Conservation (phyloP, 2,113 vertebrate species). For the Scopus umbretta region DNA sequence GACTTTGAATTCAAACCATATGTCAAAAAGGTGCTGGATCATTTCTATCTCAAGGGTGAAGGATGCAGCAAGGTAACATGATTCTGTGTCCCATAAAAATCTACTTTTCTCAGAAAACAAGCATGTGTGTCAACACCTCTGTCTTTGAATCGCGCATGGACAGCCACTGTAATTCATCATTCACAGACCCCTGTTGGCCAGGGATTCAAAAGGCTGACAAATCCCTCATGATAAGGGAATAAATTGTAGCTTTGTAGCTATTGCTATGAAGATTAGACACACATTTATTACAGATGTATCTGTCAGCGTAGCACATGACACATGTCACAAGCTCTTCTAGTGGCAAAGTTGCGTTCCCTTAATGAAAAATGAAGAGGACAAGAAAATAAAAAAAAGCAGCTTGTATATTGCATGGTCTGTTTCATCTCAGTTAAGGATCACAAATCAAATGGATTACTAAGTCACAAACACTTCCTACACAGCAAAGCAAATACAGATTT, state of each 20-base stretch:
- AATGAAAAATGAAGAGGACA: not conserved
- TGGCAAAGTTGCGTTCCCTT: not conserved
- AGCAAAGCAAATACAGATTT: not conserved
- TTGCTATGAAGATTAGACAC: not conserved
- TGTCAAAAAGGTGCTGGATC: not conserved
- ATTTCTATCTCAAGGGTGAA: not conserved
- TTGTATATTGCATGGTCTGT: not conserved
- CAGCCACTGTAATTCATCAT: constrained; percentile 6
- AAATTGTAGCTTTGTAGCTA: constrained; percentile 26
- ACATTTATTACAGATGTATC: not conserved
- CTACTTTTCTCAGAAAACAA: constrained; percentile 3
- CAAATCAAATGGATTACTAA: not conserved
- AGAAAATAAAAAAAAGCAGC: not conserved
- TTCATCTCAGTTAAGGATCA: constrained; percentile 14
- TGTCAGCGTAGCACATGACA: not conserved
- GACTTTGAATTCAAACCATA: not conserved
- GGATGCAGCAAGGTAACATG: not conserved
- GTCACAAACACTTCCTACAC: not conserved
- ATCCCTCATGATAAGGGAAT: not conserved
- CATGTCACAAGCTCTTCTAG: not conserved
- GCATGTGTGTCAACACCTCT: not conserved
- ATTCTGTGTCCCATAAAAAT: not conserved
- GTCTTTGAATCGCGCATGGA: not conserved
- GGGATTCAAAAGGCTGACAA: not conserved
- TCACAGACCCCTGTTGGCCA: not conserved